Percentiles rank a stretch among this genome's conserved stretches.
Conservation (phyloP, 2,113 vertebrate genomes). For the Poicephalus meyeri region DNA sequence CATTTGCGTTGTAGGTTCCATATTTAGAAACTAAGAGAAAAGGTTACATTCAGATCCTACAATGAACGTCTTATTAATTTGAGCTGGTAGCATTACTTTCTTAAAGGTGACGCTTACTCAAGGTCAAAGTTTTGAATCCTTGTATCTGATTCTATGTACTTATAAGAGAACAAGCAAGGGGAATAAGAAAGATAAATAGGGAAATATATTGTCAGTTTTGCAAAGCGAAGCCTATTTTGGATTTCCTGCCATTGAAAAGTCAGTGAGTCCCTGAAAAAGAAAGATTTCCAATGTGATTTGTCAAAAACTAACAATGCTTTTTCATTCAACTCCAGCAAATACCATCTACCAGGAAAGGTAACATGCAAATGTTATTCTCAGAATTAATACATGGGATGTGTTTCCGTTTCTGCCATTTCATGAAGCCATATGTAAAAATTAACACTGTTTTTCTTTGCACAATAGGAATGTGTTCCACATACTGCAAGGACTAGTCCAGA, state of each 20-base stretch:
- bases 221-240: background rate
- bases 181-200: background rate
- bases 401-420: background rate
- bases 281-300: background rate
- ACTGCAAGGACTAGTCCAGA: background rate
- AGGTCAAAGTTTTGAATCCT: background rate
- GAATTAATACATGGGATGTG: background rate
- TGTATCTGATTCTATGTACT: background rate
- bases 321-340: background rate
- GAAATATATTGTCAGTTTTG: background rate
- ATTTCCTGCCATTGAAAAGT: background rate
- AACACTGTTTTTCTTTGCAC: background rate
- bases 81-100: background rate
- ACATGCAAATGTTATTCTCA: background rate
- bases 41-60: background rate
- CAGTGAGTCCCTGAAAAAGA: background rate
- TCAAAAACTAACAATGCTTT: background rate
- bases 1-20: background rate
- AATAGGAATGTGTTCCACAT: background rate
- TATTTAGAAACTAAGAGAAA: background rate
- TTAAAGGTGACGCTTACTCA: background rate
- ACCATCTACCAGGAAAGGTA: background rate
- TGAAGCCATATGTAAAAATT: background rate
- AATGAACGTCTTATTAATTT: background rate
- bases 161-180: background rate